Evolutionary conservation across 2,797 vertebrate species (phyloP), one percentile per base, ranked within the genome.

Genomic region (Percopsis omiscomaycus): DNA sequence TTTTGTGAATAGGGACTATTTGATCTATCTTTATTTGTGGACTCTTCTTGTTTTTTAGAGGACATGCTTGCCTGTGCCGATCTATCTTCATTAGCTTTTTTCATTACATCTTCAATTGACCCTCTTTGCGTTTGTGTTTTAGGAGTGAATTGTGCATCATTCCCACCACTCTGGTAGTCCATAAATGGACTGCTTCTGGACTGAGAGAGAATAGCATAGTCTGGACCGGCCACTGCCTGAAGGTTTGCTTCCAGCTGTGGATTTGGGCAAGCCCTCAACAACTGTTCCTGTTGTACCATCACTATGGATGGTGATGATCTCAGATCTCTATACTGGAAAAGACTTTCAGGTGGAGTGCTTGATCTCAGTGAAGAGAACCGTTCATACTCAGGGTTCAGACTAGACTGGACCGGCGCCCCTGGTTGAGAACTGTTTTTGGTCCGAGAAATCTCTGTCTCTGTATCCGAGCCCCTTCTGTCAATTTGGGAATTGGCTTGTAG

Each of bases 41-140:
- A 5, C 2, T 75, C 78, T 0, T 79, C 80, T 53, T 54, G 86
- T 60, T 11, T 73, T 73, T 82, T 86, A 1, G 72, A 63, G 61
- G 74, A 71, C 16, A 54, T 47, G 62, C 42, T 59, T 22, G 55
- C 57, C 28, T 78, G 71, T 1, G 60, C 1, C 6, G 45, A 62
- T 64, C 65, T 75, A n/a, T 86, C 80, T 15, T 85, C 81, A 16
- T 13, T 59, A 6, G 78, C 63, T 50, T 47, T 68, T 42, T 30
- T 64, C 44, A 30, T 71, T 0, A 46, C 3, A 4, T 86, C 78
- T 52, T 80, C 78, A 52, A 45, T 69, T 22, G 68, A 68, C 50
- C 55, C 55, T 66, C 71, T 78, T 29, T 1, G 42, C 55, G 53
- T 27, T 55, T 66, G 73, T 52, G 49, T 46, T 76, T 71, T 79